These are phyloP conservation scores for Gobionotothen gibberifrons DNA, from an alignment of 2,797 vertebrate species.

Conservation along the genomic window DNA sequence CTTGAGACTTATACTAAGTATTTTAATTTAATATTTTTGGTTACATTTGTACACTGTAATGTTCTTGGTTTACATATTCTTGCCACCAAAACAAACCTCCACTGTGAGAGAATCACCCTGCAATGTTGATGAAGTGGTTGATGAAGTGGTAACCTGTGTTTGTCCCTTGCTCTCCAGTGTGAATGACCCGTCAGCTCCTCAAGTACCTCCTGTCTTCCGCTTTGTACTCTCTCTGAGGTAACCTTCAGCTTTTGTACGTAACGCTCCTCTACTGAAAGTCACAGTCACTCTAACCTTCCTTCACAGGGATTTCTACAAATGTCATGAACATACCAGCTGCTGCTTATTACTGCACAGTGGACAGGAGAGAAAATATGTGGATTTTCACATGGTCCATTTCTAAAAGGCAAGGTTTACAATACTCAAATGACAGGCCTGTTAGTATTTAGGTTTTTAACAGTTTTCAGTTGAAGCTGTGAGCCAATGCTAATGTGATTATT, in stretches of 20 bases:
- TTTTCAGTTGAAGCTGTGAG: conserved; percentile 7
- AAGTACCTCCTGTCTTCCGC: conserved; percentile 1
- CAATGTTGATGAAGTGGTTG: not conserved
- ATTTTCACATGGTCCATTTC: conserved; percentile 15
- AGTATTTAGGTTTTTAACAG: not conserved
- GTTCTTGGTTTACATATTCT: not conserved
- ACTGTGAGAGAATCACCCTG: not conserved
- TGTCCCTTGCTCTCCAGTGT: conserved; percentile 2
- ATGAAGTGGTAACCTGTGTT: not conserved
- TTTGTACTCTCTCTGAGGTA: conserved; percentile 29
- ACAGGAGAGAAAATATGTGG: conserved; percentile 29
- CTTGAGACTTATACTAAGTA: no score
- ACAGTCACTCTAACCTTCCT: conserved; percentile 50
- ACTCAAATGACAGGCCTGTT: not conserved
- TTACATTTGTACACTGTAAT: not conserved
- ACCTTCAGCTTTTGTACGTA: conserved; percentile 34
- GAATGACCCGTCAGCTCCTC: conserved; percentile 40
- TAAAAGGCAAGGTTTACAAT: not conserved
- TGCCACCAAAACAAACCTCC: not conserved
- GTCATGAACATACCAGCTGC: conserved; percentile 61
- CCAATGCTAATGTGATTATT: conserved; percentile 16
- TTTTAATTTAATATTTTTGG: no score
- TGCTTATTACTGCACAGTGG: conserved; percentile 24
- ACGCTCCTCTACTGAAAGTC: conserved; percentile 40
- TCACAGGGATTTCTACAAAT: conserved; percentile 56